Percentiles rank a stretch among this genome's conserved stretches.
Evolutionary conservation across 2,888 invertebrate species (phyloP).

Genomic region (Caradrina kadenii): DNA sequence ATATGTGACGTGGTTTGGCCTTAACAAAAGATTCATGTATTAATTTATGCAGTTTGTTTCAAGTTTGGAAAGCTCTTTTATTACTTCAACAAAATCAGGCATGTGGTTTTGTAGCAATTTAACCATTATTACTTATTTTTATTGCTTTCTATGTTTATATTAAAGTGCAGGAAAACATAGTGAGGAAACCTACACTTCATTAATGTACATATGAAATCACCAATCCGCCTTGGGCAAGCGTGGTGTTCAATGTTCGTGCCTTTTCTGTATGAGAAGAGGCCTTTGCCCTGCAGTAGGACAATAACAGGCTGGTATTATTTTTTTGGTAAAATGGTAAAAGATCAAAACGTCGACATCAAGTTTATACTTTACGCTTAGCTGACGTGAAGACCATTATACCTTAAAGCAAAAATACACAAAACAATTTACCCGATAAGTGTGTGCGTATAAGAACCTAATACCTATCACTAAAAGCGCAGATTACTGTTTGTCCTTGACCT

Average conservation of each 20-base stretch:
- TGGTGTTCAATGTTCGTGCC: too few relatives aligned
- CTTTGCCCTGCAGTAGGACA: too few relatives aligned
- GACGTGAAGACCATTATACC: background rate
- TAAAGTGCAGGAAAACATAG: too few relatives aligned
- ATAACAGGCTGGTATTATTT: background rate
- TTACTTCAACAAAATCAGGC: background rate
- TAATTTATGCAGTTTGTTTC: constrained; percentile 30
- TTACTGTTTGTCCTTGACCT: constrained; percentile 37
- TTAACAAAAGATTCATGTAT: constrained; percentile 17
- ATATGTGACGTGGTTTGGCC: constrained; percentile 29
- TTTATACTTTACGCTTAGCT: background rate
- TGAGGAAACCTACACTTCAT: too few relatives aligned
- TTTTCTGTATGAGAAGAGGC: too few relatives aligned
- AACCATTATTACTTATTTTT: too few relatives aligned
- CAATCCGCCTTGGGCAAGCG: too few relatives aligned
- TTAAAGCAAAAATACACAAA: background rate
- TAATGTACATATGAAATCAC: too few relatives aligned
- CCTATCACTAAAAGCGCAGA: constrained; percentile 15
- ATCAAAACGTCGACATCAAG: too few relatives aligned
- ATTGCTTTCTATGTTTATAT: too few relatives aligned
- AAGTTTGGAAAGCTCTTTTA: background rate
- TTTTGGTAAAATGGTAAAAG: too few relatives aligned
- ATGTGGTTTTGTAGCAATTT: too few relatives aligned
- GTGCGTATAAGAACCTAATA: background rate
- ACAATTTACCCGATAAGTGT: constrained; percentile 2